Conservation (phyloP, 2,113 vertebrate species). For the Furnarius figulus region DNA sequence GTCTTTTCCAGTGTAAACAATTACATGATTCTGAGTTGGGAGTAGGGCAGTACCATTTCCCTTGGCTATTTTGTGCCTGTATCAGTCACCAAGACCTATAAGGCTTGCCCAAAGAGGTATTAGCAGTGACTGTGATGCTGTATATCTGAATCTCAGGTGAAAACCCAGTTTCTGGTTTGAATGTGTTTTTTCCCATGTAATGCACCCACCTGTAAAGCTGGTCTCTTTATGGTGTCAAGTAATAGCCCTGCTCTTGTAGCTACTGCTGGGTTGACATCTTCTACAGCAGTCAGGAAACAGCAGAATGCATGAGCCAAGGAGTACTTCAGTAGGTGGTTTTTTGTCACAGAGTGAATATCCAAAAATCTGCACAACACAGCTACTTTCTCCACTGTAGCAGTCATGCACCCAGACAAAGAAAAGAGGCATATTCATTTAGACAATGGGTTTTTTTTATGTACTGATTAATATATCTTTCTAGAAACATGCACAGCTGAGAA, state of each 20-base stretch:
- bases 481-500: background rate
- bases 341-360: conserved; percentile 96
- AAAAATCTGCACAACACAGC: conserved; percentile 96
- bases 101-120: background rate
- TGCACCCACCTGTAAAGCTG: conserved; percentile 86
- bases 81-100: background rate
- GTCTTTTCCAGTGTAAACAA: background rate
- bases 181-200: background rate
- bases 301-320: conserved; percentile 96
- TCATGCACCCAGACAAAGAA: conserved; percentile 2
- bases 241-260: conserved; percentile 93
- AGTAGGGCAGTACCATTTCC: background rate
- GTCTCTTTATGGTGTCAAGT: conserved; percentile 94
- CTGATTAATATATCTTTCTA: background rate
- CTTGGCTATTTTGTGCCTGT: background rate
- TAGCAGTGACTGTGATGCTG: background rate
- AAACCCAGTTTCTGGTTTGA: background rate
- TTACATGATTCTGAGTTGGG: background rate
- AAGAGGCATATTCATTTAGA: background rate
- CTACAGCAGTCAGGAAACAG: conserved; percentile 94
- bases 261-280: conserved; percentile 97
- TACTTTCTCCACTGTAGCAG: conserved; percentile 90
- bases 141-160: background rate
- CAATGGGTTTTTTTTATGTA: background rate
- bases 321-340: conserved; percentile 96